These are phyloP conservation scores for Microctonus aethiopoides DNA, from an alignment of 2,888 invertebrate genomes.

Conservation along the genomic window DNA sequence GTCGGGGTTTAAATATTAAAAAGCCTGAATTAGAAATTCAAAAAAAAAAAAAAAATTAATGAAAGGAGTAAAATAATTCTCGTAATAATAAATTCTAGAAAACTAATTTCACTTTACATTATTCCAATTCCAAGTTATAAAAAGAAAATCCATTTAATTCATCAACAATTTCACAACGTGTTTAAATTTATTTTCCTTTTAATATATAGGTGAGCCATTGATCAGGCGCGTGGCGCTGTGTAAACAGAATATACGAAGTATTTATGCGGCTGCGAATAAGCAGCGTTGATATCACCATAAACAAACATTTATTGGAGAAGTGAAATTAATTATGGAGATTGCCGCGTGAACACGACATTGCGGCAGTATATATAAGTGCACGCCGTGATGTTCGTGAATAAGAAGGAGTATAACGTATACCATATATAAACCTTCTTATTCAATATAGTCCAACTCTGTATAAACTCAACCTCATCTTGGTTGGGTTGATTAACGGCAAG, in stretches of 20 bases:
- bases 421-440: slow-evolving; percentile 9
- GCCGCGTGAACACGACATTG: slow-evolving; percentile 36
- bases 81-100: too few relatives aligned
- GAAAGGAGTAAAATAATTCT: not conserved
- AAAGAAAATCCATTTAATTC: too few relatives aligned
- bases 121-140: too few relatives aligned
- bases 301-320: slow-evolving; percentile 45
- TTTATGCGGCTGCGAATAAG: slow-evolving; percentile 23
- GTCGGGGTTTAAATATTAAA: not conserved
- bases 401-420: slow-evolving; percentile 28
- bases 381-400: slow-evolving; percentile 28
- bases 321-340: slow-evolving; percentile 45
- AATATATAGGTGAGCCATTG: not conserved
- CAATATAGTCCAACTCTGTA: slow-evolving; percentile 13
- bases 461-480: slow-evolving; percentile 32
- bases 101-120: too few relatives aligned
- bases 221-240: slow-evolving; percentile 22
- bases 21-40: not conserved
- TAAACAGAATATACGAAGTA: not conserved
- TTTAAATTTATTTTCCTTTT: too few relatives aligned
- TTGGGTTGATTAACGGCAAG: slow-evolving; percentile 41
- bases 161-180: too few relatives aligned
- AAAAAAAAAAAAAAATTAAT: too few relatives aligned
- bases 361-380: slow-evolving; percentile 23
- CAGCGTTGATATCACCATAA: slow-evolving; percentile 32